These are phyloP conservation scores for Parascotia fuliginaria DNA, from an alignment of 2,888 invertebrate species.

Conservation along the genomic window DNA sequence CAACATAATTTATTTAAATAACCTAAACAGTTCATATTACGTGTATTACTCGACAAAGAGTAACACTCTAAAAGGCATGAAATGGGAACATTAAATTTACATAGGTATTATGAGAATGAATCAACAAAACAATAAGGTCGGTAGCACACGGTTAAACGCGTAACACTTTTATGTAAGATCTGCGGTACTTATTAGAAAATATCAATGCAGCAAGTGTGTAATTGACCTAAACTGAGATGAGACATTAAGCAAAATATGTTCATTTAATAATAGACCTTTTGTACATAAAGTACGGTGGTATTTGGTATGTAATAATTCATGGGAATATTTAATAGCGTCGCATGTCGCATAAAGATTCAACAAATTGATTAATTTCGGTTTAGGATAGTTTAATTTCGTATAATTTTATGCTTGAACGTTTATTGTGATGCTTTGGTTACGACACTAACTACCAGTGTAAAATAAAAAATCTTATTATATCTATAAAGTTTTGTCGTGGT, in stretches of 20 bases:
- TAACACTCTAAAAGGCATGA: conserved; percentile 41
- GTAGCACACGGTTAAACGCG: conserved; percentile 21
- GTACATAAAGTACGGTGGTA: background rate
- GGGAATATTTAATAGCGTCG: too few relatives aligned
- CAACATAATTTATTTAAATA: conserved; percentile 24
- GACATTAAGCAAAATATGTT: background rate
- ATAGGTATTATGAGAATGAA: conserved; percentile 44
- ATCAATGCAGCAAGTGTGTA: background rate
- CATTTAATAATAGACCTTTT: background rate
- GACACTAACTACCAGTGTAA: too few relatives aligned
- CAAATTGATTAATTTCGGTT: too few relatives aligned
- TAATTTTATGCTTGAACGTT: too few relatives aligned
- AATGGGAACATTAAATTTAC: conserved; percentile 38
- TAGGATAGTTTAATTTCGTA: too few relatives aligned
- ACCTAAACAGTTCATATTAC: conserved; percentile 29
- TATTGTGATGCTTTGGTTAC: too few relatives aligned
- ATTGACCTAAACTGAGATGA: background rate
- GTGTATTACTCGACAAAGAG: conserved; percentile 34
- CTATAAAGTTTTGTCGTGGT: too few relatives aligned
- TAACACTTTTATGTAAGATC: conserved; percentile 6
- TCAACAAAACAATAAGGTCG: conserved; percentile 45
- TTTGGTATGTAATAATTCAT: too few relatives aligned
- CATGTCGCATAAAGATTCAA: too few relatives aligned
- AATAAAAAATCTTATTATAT: too few relatives aligned
- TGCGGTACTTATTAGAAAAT: background rate